phyloP scores from a whole-genome alignment of 2,797 vertebrate species.

The Melanotaenia pygmaea region DNA sequence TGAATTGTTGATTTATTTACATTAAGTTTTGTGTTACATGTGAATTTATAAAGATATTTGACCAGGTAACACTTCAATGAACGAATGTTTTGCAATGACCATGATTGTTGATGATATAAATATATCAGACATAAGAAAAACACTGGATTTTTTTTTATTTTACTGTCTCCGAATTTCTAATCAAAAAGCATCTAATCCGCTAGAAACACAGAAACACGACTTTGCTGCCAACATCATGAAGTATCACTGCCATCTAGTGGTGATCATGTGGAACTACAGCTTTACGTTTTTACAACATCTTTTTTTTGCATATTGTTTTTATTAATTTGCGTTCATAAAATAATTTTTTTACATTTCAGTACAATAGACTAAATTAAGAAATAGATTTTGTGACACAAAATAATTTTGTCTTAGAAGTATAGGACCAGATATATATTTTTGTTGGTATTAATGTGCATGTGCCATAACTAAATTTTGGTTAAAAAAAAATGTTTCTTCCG shows the following conservation, averaged over 20 bases:
- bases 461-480: too few species aligned
- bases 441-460: too few species aligned
- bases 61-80: not conserved
- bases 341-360: not conserved
- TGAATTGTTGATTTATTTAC: not conserved
- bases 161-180: not conserved
- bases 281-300: not conserved
- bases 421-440: not conserved
- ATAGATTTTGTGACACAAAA: too few species aligned
- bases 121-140: not conserved
- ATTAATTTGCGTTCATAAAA: not conserved
- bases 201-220: not conserved
- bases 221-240: not conserved
- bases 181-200: not conserved
- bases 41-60: not conserved
- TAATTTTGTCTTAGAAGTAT: not conserved
- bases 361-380: not conserved
- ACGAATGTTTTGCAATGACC: not conserved
- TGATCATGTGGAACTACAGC: not conserved
- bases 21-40: not conserved
- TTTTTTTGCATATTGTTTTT: not conserved
- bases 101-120: not conserved
- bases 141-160: too few species aligned
- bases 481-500: too few species aligned
- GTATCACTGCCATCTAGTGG: not conserved